Conservation (phyloP, 2,113 vertebrate species). For the Pampusana beccarii region DNA sequence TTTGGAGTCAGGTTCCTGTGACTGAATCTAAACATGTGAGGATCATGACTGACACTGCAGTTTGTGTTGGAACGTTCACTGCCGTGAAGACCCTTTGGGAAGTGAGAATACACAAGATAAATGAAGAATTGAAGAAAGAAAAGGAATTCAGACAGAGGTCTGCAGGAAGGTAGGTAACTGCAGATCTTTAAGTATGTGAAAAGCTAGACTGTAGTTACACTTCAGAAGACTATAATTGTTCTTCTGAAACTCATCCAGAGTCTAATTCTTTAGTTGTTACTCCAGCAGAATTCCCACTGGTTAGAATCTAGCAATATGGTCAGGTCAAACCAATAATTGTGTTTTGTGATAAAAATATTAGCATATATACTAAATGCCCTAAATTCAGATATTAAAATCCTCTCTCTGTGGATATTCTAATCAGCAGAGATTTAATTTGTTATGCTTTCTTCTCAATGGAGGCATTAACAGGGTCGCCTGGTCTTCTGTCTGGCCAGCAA, state of each 20-base stretch:
- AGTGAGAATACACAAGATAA: constrained; percentile 84
- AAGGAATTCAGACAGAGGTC: constrained; percentile 71
- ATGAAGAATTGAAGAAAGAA: constrained; percentile 78
- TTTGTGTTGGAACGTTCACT: constrained; percentile 79
- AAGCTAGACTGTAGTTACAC: background rate
- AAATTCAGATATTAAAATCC: background rate
- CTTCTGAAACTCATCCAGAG: background rate
- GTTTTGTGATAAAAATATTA: background rate
- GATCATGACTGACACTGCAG: constrained; percentile 79
- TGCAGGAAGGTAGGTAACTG: constrained; percentile 58
- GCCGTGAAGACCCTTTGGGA: constrained; percentile 91
- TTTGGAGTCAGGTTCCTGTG: background rate
- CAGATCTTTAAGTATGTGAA: background rate
- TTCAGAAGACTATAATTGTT: background rate
- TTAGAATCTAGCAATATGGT: background rate
- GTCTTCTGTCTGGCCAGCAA: background rate
- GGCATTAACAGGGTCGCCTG: background rate
- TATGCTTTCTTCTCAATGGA: background rate
- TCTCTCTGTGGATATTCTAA: background rate
- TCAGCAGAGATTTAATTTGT: background rate
- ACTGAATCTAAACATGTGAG: constrained; percentile 21
- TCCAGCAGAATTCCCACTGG: background rate
- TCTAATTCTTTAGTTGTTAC: background rate
- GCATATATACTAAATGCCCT: background rate
- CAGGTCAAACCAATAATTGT: background rate